Base-by-base conservation (phyloP, 2,888 invertebrate genomes). In the Brenthis daphne region DNA sequence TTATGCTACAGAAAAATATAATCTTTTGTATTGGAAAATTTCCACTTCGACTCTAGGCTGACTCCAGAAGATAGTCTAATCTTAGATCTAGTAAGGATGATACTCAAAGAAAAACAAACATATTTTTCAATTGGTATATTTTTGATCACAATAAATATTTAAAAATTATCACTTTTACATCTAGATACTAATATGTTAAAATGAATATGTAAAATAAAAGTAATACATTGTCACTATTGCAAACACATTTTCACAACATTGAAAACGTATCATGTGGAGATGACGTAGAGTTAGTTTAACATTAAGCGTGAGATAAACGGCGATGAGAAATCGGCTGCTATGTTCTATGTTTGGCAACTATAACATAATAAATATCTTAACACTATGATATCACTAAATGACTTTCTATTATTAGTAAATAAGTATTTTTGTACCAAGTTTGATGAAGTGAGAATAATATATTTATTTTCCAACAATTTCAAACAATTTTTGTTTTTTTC, bases 321-420 rank as follows among this genome's bases (percentile, higher is more conserved):
- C n/a, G 53, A 58, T 24, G 13, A 68, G 54, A 48, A 68, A 63
- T 64, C 11, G 33, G 61, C 68, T 48, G 29, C 33, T 55, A 67
- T 14, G 51, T 43, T 54, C 58, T 58, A 64, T 47, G 67, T 67
- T 72, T 72, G 67, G 67, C 65, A 68, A 70, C 60, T 66, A 74
- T 81, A 82, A 85, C 81, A 79, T 80, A 90, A 91, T 91, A 91
- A 91, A 90, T 91, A 88, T 88, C 89, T 90, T 89, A 83, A 77
- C 76, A 72, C 75, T 83, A 83, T 69, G 57, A 65, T 74, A 72
- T 79, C 48, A 67, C 87, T 90, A 88, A 84, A 86, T 91, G 90
- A 91, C 90, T 91, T 86, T 65, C 55, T 70, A 67, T 64, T 58
- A 63, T 24, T 53, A 47, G 58, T 55, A 58, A 57, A 64, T 68